Conservation (phyloP, 2,113 vertebrate species). For the Caranx melampygus region DNA sequence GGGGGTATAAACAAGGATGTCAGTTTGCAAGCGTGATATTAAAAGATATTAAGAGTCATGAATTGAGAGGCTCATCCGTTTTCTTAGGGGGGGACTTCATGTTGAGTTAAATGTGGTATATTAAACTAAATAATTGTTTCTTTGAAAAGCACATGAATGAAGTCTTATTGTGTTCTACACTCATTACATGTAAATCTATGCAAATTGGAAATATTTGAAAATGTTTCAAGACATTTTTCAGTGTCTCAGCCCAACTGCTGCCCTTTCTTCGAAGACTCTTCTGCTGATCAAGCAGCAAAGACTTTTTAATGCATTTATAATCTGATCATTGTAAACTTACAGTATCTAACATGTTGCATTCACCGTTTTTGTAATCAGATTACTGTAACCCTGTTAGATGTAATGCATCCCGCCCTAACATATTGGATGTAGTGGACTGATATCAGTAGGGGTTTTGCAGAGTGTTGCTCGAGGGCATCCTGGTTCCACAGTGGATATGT, state of each 20-base stretch:
- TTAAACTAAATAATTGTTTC: not conserved
- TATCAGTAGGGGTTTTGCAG: conserved; percentile 40
- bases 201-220: not conserved
- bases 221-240: not conserved
- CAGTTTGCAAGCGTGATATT: conserved; percentile 15
- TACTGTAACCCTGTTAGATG: conserved; percentile 47
- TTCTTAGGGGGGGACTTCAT: not conserved
- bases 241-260: not conserved
- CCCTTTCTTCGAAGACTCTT: conserved; percentile 5
- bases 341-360: conserved; percentile 12
- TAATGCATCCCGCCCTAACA: conserved; percentile 20
- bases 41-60: not conserved
- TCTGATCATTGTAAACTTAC: conserved; percentile 1
- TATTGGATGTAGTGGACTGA: conserved; percentile 34
- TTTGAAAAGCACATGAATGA: not conserved
- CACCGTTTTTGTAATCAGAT: conserved; percentile 57
- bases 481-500: conserved; percentile 45
- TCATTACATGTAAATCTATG: not conserved
- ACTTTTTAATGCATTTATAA: conserved; percentile 11
- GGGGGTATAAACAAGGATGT: conserved; percentile 18
- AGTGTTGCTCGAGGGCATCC: conserved; percentile 47
- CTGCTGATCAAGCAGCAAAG: not conserved
- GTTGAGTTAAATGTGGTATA: conserved; percentile 6
- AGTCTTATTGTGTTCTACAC: not conserved
- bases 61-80: not conserved